Base-by-base conservation (phyloP, 2,797 vertebrate species). In the Sebastes aleutianus region DNA sequence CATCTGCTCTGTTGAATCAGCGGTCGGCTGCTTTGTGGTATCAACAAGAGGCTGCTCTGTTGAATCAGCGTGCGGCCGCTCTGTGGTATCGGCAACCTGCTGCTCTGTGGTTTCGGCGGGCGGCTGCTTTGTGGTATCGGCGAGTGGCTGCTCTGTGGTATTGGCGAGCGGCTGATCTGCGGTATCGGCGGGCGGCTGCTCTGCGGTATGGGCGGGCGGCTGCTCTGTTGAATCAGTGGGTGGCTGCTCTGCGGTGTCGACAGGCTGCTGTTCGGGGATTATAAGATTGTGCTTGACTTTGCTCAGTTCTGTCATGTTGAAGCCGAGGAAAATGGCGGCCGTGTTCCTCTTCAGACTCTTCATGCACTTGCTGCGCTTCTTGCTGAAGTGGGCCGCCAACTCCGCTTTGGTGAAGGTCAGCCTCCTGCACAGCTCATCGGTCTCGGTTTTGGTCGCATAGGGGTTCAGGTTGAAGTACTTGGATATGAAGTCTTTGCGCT, bases 391-490 rank as follows among this genome's bases (percentile, higher is more conserved):
- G 0, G 96, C 96, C 0, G 93, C 94, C 80, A 99, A 88, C 20
- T 99, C 99, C 0, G 95, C 89, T 85, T 97, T 99, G 93, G 96
- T 96, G 0, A 96, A 81, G 4, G 92, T 92, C 0, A 99, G 88
- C 66, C 96, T 94, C 24, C 58, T 94, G 70, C 97, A 96, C 68
- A 99, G 93, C 66, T 97, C 93, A 2, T 98, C 92, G 4, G 96
- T 73, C 90, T 99, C 98, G n/a, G 93, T 95, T 89, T 96, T 97
- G 83, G 92, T 95, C 2, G 97, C 94, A 78, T 99, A 99, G 0
- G 99, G 98, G 85, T 96, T 97, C 67, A 85, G 67, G 62, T 99
- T 96, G 87, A 99, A 99, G 92, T 99, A 99, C 86, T 96, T 96
- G 68, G 92, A 94, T 77, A 99, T 92, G 83, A 99, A 99, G 57